Conservation (phyloP, 2,888 invertebrate genomes). For the Stictocephala bisonia region DNA sequence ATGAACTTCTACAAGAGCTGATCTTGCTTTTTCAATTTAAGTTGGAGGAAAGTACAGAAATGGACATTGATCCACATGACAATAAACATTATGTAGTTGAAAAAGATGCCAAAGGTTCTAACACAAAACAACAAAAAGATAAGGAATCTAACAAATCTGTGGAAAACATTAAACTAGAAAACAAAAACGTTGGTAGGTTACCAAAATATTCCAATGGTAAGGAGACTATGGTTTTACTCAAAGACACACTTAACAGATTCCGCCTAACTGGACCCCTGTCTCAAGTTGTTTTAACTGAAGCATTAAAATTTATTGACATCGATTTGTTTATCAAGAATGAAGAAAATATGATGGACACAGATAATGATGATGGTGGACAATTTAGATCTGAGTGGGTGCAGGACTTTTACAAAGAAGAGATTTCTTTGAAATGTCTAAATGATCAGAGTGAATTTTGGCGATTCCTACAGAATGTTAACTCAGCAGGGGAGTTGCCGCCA, state of each 20-base stretch:
- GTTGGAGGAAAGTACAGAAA: constrained; percentile 47
- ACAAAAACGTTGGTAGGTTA: constrained; percentile 62
- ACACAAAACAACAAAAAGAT: not conserved
- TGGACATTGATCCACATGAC: constrained; percentile 30
- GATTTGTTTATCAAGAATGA: constrained; percentile 48
- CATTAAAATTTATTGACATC: constrained; percentile 67
- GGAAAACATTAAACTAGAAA: constrained; percentile 58
- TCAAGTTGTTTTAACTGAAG: constrained; percentile 73
- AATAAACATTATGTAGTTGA: constrained; percentile 12
- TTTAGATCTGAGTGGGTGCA: constrained; percentile 46
- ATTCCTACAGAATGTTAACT: constrained; percentile 65
- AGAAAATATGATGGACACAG: constrained; percentile 21
- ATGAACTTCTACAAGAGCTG: constrained; percentile 70
- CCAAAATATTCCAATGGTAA: constrained; percentile 58
- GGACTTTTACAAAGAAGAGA: constrained; percentile 50
- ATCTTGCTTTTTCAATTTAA: constrained; percentile 64
- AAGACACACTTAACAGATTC: constrained; percentile 79
- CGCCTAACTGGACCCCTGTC: constrained; percentile 84
- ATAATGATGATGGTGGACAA: constrained; percentile 11
- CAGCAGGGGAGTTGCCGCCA: constrained; percentile 75
- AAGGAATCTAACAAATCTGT: constrained; percentile 47
- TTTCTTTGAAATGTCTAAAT: constrained; percentile 63
- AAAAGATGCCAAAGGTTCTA: not conserved
- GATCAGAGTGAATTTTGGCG: constrained; percentile 69
- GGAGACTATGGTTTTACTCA: constrained; percentile 70